These are phyloP conservation scores for Nyleta sp. DNA, from an alignment of 2,888 invertebrate genomes.

Conservation along the genomic window DNA sequence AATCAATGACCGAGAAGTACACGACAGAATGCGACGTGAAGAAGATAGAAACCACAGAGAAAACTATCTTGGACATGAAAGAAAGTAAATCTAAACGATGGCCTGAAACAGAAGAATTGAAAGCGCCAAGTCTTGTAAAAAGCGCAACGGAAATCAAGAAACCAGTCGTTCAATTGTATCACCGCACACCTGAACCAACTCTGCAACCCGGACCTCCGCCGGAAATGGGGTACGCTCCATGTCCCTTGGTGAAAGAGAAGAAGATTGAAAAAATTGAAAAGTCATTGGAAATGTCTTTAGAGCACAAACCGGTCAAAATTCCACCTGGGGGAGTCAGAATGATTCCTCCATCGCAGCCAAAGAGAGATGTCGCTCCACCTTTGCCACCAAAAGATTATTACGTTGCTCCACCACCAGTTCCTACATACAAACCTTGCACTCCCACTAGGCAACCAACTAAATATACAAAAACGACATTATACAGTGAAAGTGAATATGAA, in stretches of 20 bases:
- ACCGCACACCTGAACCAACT: constrained; percentile 71
- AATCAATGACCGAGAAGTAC: constrained; percentile 78
- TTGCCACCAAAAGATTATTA: constrained; percentile 80
- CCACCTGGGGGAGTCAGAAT: constrained; percentile 84
- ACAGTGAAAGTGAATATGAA: constrained; percentile 87
- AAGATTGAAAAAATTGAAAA: constrained; percentile 84
- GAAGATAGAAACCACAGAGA: constrained; percentile 74
- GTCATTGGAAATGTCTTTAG: constrained; percentile 83
- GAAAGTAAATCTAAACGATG: constrained; percentile 83
- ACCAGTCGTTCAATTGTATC: constrained; percentile 70
- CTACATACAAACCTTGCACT: constrained; percentile 83
- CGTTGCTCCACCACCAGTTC: constrained; percentile 82
- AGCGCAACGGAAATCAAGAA: constrained; percentile 74
- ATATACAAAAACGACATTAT: constrained; percentile 84
- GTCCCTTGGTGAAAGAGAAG: constrained; percentile 83
- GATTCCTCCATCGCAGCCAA: constrained; percentile 83
- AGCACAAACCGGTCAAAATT: constrained; percentile 84
- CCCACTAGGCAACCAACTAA: constrained; percentile 83
- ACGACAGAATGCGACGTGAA: constrained; percentile 74
- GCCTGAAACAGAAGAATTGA: constrained; percentile 82
- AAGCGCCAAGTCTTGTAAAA: constrained; percentile 83
- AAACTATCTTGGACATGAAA: constrained; percentile 78
- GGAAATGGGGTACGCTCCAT: constrained; percentile 86
- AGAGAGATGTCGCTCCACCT: constrained; percentile 79
- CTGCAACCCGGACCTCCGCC: constrained; percentile 87